phyloP scores from a whole-genome alignment of 1,140 invertebrate genomes.

The Halesus radiatus region DNA sequence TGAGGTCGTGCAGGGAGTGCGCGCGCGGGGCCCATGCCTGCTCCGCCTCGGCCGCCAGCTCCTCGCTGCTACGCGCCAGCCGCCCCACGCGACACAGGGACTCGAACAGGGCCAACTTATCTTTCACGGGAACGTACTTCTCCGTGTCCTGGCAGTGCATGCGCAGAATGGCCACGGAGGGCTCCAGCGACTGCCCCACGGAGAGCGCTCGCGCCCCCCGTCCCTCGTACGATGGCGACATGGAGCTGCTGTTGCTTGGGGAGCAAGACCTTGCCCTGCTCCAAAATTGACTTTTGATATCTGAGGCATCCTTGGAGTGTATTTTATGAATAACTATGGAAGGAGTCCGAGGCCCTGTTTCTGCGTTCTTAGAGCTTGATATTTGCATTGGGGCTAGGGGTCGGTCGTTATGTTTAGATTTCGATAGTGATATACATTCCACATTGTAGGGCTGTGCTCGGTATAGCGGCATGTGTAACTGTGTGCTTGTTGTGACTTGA shows the following conservation, averaged over 20 bases:
- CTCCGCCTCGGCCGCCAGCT: slow-evolving; percentile 60
- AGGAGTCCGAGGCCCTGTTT: slow-evolving; percentile 19
- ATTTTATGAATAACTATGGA: slow-evolving; percentile 41
- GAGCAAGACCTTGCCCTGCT: slow-evolving; percentile 53
- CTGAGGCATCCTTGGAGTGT: neutral
- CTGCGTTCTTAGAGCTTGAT: neutral
- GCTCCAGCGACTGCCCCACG: slow-evolving; percentile 58
- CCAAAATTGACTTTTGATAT: slow-evolving; percentile 40
- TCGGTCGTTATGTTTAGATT: slow-evolving; percentile 8
- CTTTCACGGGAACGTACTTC: slow-evolving; percentile 74
- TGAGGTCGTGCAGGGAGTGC: slow-evolving; percentile 73
- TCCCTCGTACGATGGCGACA: slow-evolving; percentile 22
- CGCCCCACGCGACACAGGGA: slow-evolving; percentile 70
- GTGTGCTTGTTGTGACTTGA: slow-evolving; percentile 8
- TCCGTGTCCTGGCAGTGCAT: slow-evolving; percentile 73
- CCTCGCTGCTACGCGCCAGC: slow-evolving; percentile 67
- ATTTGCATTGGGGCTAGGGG: neutral
- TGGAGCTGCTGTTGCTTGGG: slow-evolving; percentile 38
- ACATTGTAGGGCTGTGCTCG: slow-evolving; percentile 50
- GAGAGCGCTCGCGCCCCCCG: slow-evolving; percentile 47
- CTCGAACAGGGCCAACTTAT: slow-evolving; percentile 75
- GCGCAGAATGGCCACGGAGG: slow-evolving; percentile 68
- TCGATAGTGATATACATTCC: slow-evolving; percentile 12
- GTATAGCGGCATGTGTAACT: slow-evolving; percentile 46
- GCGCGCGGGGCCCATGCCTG: slow-evolving; percentile 68